Evolutionary conservation across 2,888 invertebrate species (phyloP).

Genomic region (Nymphalis c-album): DNA sequence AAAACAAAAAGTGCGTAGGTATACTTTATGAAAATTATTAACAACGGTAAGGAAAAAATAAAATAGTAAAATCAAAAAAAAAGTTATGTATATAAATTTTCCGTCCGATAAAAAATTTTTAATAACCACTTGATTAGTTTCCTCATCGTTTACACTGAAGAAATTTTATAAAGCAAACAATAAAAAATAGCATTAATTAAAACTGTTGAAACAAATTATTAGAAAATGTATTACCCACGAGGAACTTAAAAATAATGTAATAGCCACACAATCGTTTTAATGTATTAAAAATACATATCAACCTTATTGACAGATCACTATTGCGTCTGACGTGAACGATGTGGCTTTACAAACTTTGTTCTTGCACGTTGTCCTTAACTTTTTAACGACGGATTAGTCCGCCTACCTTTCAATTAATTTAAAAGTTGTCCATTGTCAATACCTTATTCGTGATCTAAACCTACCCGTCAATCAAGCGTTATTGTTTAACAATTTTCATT

Average conservation of each 20-base stretch:
- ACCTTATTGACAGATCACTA: not conserved
- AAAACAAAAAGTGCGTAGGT: conserved; percentile 20
- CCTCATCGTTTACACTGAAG: too few species aligned
- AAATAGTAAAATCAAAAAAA: not conserved
- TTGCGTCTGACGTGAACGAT: conserved; percentile 48
- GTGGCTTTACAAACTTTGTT: not conserved
- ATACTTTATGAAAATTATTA: conserved; percentile 1
- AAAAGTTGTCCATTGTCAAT: conserved; percentile 18
- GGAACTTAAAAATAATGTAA: too few species aligned
- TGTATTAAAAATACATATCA: too few species aligned
- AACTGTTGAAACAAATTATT: too few species aligned
- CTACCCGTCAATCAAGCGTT: conserved; percentile 25
- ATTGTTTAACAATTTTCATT: conserved; percentile 18
- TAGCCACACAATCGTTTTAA: too few species aligned
- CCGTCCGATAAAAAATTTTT: too few species aligned
- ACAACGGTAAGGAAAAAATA: not conserved
- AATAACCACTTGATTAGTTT: too few species aligned
- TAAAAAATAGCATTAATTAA: too few species aligned
- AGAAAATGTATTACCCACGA: too few species aligned
- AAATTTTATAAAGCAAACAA: too few species aligned
- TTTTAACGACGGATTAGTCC: conserved; percentile 11
- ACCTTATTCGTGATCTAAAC: conserved; percentile 20
- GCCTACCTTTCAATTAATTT: conserved; percentile 29
- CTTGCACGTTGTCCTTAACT: conserved; percentile 14
- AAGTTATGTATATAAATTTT: too few species aligned